Evolutionary conservation across 1,140 invertebrate genomes (phyloP).

Genomic region (Armadillidium nasatum): DNA sequence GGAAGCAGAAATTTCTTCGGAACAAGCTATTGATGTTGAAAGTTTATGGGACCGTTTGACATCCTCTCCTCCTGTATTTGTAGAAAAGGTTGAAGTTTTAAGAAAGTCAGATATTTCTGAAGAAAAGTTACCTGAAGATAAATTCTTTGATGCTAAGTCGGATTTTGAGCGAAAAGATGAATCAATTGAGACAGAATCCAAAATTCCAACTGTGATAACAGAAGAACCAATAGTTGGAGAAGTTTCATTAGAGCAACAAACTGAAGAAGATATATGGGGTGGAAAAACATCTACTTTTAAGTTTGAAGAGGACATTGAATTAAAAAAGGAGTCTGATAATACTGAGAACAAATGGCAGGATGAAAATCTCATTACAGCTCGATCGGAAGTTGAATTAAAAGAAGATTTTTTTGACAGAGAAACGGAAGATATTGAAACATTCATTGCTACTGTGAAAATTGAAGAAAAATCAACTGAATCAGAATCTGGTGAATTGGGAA

Average conservation of each 20-base stretch:
- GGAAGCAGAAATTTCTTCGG: too few relatives aligned
- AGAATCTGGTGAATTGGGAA: background rate
- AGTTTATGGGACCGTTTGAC: too few relatives aligned
- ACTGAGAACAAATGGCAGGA: background rate
- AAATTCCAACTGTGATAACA: background rate
- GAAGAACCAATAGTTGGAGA: background rate
- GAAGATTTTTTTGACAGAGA: too few relatives aligned
- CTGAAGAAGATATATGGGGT: background rate
- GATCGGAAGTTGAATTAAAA: background rate
- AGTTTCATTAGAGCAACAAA: background rate
- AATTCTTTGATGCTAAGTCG: too few relatives aligned
- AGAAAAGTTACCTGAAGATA: too few relatives aligned
- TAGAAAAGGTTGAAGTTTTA: too few relatives aligned
- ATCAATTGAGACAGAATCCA: background rate
- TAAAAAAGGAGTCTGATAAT: background rate
- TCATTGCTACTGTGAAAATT: background rate
- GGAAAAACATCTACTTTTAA: background rate
- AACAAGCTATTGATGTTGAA: too few relatives aligned
- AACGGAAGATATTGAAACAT: background rate
- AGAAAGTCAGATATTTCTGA: too few relatives aligned
- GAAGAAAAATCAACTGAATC: background rate
- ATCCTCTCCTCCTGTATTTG: too few relatives aligned
- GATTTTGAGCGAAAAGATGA: too few relatives aligned
- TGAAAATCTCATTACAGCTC: background rate
- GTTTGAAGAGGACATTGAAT: background rate